These are phyloP conservation scores for Strix aluco DNA, from an alignment of 2,113 vertebrate genomes.

Conservation along the genomic window DNA sequence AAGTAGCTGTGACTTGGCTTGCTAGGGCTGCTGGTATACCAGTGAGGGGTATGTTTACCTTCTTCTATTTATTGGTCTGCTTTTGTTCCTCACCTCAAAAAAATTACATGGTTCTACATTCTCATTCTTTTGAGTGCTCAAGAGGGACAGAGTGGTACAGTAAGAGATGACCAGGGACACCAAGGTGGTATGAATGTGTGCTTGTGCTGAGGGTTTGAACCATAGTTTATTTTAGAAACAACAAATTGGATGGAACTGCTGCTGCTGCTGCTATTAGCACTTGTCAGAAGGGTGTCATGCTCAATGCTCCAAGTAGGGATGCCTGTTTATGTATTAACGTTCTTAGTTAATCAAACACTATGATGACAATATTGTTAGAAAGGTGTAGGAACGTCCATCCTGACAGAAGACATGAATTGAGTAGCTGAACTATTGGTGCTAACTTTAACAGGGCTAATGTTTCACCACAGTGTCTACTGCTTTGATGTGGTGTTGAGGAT, in stretches of 20 bases:
- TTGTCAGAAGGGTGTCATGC: not conserved
- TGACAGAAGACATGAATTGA: not conserved
- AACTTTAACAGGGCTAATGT: not conserved
- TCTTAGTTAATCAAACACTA: not conserved
- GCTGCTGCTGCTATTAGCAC: not conserved
- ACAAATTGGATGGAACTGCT: not conserved
- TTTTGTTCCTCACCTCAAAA: not conserved
- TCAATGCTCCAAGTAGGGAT: not conserved
- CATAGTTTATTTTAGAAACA: not conserved
- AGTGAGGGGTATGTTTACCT: not conserved
- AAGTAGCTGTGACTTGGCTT: not conserved
- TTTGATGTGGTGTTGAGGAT: not conserved
- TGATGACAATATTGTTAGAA: not conserved
- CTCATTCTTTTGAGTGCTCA: not conserved
- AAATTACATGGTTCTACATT: fast-evolving
- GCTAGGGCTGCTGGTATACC: not conserved
- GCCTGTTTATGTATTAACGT: not conserved
- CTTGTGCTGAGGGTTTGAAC: not conserved
- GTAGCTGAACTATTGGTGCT: not conserved
- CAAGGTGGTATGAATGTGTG: not conserved
- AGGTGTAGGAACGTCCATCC: not conserved
- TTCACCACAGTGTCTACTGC: not conserved
- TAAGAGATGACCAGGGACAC: not conserved
- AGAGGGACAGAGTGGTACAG: not conserved
- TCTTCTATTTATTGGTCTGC: not conserved